Conservation (phyloP, 2,888 invertebrate species). For the Cotesia congregata region DNA sequence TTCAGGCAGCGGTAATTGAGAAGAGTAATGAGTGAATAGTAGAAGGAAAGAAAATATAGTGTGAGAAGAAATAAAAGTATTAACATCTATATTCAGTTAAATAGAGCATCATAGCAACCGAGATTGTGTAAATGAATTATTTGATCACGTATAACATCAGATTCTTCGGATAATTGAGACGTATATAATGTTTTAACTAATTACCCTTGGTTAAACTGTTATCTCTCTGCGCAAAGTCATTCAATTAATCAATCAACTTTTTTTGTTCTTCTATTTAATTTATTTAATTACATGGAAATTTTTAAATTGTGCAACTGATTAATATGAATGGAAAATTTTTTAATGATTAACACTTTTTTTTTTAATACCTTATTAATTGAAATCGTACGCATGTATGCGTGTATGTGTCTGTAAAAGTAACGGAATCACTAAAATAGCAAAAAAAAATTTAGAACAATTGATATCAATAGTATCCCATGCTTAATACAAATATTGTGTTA, state of each 20-base stretch:
- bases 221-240: not conserved
- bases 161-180: slow-evolving; percentile 28
- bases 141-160: slow-evolving; percentile 26
- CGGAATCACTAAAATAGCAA: too few relatives aligned
- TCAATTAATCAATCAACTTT: not conserved
- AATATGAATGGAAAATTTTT: not conserved
- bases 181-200: slow-evolving; percentile 21
- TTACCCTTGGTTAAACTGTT: slow-evolving; percentile 13
- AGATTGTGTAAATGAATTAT: not conserved
- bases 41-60: not conserved
- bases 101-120: not conserved
- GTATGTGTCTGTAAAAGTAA: too few relatives aligned
- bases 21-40: not conserved
- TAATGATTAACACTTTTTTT: not conserved
- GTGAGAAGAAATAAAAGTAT: not conserved
- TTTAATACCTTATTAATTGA: not conserved
- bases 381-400: too few relatives aligned
- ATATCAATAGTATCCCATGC: too few relatives aligned
- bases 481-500: too few relatives aligned
- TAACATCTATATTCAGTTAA: not conserved
- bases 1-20: not conserved
- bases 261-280: not conserved
- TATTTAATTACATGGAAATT: not conserved
- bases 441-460: too few relatives aligned
- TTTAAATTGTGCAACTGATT: not conserved